phyloP scores from a whole-genome alignment of 2,797 vertebrate species.

The Dendrocincla tyrannina region DNA sequence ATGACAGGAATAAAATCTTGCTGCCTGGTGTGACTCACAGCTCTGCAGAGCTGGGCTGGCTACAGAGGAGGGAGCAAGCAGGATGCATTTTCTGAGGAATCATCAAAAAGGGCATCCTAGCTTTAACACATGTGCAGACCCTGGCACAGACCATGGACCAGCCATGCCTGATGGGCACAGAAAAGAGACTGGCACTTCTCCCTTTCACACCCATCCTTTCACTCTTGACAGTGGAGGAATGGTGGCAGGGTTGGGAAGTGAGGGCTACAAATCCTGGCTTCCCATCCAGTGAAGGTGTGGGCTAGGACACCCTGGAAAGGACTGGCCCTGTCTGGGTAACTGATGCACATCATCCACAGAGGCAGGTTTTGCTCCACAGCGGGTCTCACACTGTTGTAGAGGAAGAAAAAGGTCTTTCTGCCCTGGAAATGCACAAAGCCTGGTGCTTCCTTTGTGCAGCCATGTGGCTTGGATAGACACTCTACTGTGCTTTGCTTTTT shows the following conservation, averaged over 20 bases:
- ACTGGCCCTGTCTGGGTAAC: not conserved
- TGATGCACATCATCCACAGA: not conserved
- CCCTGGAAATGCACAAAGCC: not conserved
- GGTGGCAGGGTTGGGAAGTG: accelerated
- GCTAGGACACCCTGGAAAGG: not conserved
- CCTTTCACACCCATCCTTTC: not conserved
- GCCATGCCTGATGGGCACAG: not conserved
- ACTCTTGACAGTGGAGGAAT: not conserved
- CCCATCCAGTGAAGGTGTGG: not conserved
- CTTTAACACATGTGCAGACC: not conserved
- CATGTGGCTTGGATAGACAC: not conserved
- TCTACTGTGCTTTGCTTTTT: not conserved
- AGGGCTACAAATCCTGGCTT: not conserved
- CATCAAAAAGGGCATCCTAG: not conserved
- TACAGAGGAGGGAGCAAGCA: not conserved
- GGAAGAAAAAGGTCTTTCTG: not conserved
- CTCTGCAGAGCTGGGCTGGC: not conserved
- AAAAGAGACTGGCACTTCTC: not conserved
- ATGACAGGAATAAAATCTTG: not conserved
- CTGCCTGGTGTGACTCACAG: not conserved
- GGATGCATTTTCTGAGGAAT: not conserved
- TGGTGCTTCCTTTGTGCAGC: not conserved
- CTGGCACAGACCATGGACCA: not conserved
- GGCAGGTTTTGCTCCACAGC: not conserved
- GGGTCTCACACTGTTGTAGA: not conserved